Evolutionary conservation across 37 sponge, comb jelly and placozoan species (phyloP).

Genomic region (Axinella damicornis): DNA sequence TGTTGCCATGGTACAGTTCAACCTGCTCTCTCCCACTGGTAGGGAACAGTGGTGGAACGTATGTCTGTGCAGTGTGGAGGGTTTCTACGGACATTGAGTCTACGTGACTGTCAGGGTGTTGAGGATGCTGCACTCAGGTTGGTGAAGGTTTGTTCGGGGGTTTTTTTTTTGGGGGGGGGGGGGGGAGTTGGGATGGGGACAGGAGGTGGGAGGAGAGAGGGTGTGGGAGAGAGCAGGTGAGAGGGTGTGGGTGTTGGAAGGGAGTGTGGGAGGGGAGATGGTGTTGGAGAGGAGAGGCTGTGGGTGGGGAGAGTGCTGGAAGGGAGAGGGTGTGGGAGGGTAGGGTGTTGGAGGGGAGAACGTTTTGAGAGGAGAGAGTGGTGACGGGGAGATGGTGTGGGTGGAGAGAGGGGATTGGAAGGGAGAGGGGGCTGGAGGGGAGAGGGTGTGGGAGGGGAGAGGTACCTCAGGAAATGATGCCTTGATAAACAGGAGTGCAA

Average conservation of each 20-base stretch:
- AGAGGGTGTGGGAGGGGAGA: background rate
- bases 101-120: slow-evolving; percentile 84
- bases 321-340: too few relatives aligned
- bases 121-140: slow-evolving; percentile 90
- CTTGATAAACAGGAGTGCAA: too few relatives aligned
- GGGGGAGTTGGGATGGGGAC: background rate
- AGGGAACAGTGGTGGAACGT: slow-evolving; percentile 84
- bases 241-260: background rate
- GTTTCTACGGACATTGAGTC: slow-evolving; percentile 83
- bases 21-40: background rate
- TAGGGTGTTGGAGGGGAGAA: too few relatives aligned
- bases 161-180: too few relatives aligned
- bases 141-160: background rate
- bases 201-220: background rate
- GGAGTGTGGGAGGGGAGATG: background rate
- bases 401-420: too few relatives aligned
- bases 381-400: too few relatives aligned
- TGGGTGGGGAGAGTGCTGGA: too few relatives aligned
- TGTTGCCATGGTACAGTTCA: too few relatives aligned
- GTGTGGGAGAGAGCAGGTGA: background rate
- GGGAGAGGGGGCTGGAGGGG: too few relatives aligned
- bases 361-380: too few relatives aligned
- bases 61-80: slow-evolving; percentile 91
- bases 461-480: too few relatives aligned
- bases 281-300: background rate